Evolutionary conservation across 2,888 invertebrate genomes (phyloP).

Genomic region (Tiliacea citrago): DNA sequence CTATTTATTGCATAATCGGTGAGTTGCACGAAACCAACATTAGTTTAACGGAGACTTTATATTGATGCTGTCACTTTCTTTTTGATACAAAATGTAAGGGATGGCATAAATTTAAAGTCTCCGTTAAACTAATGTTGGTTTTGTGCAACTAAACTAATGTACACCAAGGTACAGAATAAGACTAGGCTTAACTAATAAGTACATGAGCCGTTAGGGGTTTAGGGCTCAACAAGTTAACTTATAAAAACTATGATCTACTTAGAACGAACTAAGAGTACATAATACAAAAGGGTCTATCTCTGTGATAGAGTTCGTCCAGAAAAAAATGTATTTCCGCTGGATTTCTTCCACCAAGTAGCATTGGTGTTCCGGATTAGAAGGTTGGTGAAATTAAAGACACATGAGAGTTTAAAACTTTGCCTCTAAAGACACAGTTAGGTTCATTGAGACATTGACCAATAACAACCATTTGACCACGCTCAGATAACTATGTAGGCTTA

Average conservation of each 20-base stretch:
- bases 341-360: neutral
- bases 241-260: neutral
- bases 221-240: neutral
- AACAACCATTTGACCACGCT: neutral
- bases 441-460: slow-evolving; percentile 2
- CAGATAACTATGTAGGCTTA: neutral
- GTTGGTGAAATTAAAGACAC: slow-evolving; percentile 5
- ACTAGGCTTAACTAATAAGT: neutral
- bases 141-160: no score
- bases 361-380: neutral
- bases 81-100: no score
- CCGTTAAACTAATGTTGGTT: no score
- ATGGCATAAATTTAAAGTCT: no score
- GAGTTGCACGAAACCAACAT: no score
- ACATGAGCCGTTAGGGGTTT: neutral
- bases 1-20: no score
- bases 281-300: neutral
- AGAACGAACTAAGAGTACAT: neutral
- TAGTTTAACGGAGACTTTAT: no score
- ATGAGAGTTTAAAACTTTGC: neutral
- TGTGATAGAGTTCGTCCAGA: neutral
- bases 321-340: neutral
- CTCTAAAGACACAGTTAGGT: neutral
- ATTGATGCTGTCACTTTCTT: no score
- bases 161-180: neutral